Percentiles rank a stretch among this genome's conserved stretches.
Conservation (phyloP, 2,113 vertebrate species). For the Salminus brasiliensis region DNA sequence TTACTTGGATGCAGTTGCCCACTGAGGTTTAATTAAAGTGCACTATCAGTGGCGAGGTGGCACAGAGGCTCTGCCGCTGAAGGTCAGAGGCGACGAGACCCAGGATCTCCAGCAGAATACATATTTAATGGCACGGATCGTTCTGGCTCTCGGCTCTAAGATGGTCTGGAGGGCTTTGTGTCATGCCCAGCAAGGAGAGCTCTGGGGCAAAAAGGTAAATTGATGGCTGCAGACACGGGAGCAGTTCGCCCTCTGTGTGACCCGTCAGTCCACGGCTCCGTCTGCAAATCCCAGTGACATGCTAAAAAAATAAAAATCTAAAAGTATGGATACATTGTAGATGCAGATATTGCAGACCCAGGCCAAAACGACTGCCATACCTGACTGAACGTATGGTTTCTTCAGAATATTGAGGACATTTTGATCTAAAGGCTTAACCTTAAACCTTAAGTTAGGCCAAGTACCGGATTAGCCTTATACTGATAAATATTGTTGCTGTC, state of each 20-base stretch:
- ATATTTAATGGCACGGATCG: conserved; percentile 64
- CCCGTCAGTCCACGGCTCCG: neutral
- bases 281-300: neutral
- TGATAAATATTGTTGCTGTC: too few species aligned
- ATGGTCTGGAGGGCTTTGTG: conserved; percentile 29
- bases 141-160: conserved; percentile 48
- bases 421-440: too few species aligned
- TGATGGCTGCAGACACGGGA: neutral
- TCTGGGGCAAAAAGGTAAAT: neutral
- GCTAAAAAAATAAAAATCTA: neutral
- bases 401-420: too few species aligned
- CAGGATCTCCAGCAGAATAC: conserved; percentile 61
- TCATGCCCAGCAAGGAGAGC: conserved; percentile 42
- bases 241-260: conserved; percentile 9
- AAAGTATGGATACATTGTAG: neutral
- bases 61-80: conserved; percentile 57
- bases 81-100: conserved; percentile 63
- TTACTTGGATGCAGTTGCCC: conserved; percentile 66
- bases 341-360: too few species aligned
- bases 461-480: too few species aligned
- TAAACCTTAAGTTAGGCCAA: too few species aligned
- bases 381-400: too few species aligned
- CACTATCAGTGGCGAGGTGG: conserved; percentile 52
- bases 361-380: too few species aligned
- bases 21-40: conserved; percentile 74